Conservation (phyloP, 2,797 vertebrate species). For the Pangasius krempfi region DNA sequence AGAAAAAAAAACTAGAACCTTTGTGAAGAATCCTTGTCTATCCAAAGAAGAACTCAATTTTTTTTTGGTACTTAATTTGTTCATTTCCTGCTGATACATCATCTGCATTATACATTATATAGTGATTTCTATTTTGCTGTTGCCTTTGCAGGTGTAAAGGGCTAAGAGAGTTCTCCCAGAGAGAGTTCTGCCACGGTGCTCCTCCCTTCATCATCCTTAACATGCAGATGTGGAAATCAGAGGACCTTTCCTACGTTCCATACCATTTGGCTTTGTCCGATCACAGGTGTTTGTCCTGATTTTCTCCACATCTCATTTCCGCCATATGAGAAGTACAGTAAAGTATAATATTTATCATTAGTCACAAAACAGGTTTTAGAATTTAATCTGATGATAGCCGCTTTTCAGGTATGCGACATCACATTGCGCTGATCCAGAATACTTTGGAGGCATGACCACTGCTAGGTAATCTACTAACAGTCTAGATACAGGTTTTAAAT, state of each 20-base stretch:
- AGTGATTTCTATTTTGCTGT: not conserved
- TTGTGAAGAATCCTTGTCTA: not conserved
- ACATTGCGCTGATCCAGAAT: not conserved
- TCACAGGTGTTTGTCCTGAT: slow-evolving; percentile 81
- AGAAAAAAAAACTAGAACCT: not conserved
- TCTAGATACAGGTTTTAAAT: not conserved
- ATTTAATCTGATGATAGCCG: no score
- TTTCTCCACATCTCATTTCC: not conserved
- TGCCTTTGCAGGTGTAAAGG: slow-evolving; percentile 75
- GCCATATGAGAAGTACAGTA: not conserved
- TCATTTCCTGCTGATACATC: not conserved
- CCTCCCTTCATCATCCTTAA: slow-evolving; percentile 90
- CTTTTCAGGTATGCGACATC: no score
- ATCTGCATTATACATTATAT: not conserved
- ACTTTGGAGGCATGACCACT: no score
- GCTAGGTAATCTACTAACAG: not conserved
- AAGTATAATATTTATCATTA: not conserved
- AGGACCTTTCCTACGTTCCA: slow-evolving; percentile 87
- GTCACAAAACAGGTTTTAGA: no score
- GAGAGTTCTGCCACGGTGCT: slow-evolving; percentile 84
- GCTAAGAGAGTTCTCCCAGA: slow-evolving; percentile 83
- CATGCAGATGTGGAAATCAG: slow-evolving; percentile 91
- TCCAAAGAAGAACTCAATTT: not conserved
- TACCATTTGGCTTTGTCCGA: slow-evolving; percentile 85
- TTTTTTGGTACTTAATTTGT: not conserved